Evolutionary conservation across 2,797 vertebrate genomes (phyloP).

Genomic region (Phataginus tricuspis): DNA sequence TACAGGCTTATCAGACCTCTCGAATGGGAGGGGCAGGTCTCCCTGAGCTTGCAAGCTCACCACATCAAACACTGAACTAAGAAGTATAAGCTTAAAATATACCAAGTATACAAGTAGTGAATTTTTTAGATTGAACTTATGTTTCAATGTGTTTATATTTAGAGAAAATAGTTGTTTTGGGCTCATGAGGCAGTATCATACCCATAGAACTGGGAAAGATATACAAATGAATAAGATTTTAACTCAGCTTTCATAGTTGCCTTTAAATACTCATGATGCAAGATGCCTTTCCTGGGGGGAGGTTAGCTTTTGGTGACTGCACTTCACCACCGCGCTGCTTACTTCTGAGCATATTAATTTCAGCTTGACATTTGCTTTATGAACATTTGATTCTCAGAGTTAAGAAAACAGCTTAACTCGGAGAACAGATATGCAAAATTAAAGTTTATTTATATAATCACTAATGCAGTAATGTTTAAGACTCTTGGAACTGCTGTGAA

Average conservation of each 20-base stretch:
- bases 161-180: not conserved
- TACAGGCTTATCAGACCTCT: not conserved
- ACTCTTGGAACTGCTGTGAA: constrained; percentile 62
- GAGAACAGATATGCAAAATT: constrained; percentile 79
- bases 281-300: constrained; percentile 1
- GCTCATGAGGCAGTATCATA: not conserved
- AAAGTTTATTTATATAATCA: constrained; percentile 83
- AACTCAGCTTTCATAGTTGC: not conserved
- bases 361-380: constrained; percentile 82
- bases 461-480: constrained; percentile 72
- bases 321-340: constrained; percentile 64
- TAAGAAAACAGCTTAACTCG: constrained; percentile 82
- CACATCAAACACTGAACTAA: not conserved
- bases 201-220: not conserved
- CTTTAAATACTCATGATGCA: not conserved
- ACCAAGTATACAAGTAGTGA: not conserved
- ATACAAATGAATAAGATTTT: not conserved
- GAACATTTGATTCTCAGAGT: constrained; percentile 81
- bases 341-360: constrained; percentile 82
- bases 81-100: not conserved
- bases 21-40: not conserved
- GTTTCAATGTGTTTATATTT: not conserved
- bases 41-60: not conserved
- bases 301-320: constrained; percentile 51
- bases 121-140: not conserved